These are phyloP conservation scores for Lamellibrachia luymesi DNA, from an alignment of 1,140 invertebrate genomes.

Conservation along the genomic window DNA sequence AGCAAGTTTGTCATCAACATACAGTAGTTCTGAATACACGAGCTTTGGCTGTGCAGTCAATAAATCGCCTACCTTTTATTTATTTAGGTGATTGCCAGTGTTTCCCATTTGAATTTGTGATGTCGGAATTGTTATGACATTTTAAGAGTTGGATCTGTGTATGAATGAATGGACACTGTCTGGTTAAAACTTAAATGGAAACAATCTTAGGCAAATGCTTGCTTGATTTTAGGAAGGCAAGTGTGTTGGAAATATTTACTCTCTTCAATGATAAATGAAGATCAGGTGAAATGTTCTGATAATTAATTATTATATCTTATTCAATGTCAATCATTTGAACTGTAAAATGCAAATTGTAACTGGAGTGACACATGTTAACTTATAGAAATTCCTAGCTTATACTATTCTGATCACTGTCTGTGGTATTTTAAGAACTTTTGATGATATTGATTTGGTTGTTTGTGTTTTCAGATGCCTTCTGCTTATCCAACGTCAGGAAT, in stretches of 20 bases:
- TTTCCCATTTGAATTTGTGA: neutral
- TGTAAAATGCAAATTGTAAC: neutral
- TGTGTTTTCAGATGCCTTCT: slow-evolving; percentile 4
- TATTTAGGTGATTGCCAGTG: neutral
- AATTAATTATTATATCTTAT: neutral
- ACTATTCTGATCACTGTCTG: neutral
- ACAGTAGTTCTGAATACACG: neutral
- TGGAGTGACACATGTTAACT: neutral
- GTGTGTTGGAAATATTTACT: neutral
- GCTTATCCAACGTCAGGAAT: neutral
- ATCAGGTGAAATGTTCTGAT: neutral
- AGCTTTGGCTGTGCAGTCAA: neutral
- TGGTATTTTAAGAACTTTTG: neutral
- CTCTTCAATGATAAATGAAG: neutral
- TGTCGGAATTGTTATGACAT: neutral
- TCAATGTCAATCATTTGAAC: neutral
- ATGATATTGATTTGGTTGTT: neutral
- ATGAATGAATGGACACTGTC: neutral
- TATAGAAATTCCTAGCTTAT: neutral
- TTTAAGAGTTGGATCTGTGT: neutral
- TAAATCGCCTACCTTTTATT: neutral
- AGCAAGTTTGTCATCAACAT: neutral
- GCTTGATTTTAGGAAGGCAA: neutral
- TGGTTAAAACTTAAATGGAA: neutral
- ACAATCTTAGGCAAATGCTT: neutral